Conservation (phyloP, 2,113 vertebrate genomes). For the Bubo scandiacus region DNA sequence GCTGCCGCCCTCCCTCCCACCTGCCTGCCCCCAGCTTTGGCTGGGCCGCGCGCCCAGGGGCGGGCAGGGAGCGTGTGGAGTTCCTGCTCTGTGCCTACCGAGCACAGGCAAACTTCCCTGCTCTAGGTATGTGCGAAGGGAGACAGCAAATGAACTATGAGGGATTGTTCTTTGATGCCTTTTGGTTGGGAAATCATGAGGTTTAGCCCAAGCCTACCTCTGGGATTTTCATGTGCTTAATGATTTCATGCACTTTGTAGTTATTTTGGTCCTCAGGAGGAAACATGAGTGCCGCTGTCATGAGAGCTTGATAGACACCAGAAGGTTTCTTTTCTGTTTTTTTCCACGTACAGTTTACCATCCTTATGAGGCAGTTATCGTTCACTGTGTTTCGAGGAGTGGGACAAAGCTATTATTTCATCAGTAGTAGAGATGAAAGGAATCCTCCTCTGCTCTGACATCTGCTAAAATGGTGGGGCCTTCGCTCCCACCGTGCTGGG, state of each 20-base stretch:
- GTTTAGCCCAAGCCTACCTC: constrained; percentile 56
- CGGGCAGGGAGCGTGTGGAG: not conserved
- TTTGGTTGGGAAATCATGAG: constrained; percentile 45
- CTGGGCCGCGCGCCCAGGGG: too few relatives aligned
- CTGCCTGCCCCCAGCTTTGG: not conserved
- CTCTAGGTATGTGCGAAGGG: not conserved
- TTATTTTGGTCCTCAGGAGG: constrained; percentile 63
- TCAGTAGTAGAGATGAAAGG: constrained; percentile 1
- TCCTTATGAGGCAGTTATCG: not conserved
- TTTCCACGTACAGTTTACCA: not conserved
- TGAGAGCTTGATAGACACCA: constrained; percentile 33
- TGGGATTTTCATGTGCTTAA: constrained; percentile 53
- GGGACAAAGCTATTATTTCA: constrained; percentile 35
- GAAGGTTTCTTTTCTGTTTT: not conserved
- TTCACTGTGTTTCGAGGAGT: not conserved
- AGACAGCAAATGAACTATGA: not conserved
- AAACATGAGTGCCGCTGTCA: constrained; percentile 18
- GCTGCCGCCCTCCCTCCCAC: not conserved
- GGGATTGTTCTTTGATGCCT: constrained; percentile 33
- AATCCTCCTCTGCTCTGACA: not conserved
- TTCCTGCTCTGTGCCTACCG: not conserved
- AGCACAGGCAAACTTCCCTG: not conserved
- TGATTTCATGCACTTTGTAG: constrained; percentile 54
- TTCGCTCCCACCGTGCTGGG: not conserved
- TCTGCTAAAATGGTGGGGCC: not conserved